phyloP scores from a whole-genome alignment of 2,797 vertebrate genomes.

The Cottoperca gobio region DNA sequence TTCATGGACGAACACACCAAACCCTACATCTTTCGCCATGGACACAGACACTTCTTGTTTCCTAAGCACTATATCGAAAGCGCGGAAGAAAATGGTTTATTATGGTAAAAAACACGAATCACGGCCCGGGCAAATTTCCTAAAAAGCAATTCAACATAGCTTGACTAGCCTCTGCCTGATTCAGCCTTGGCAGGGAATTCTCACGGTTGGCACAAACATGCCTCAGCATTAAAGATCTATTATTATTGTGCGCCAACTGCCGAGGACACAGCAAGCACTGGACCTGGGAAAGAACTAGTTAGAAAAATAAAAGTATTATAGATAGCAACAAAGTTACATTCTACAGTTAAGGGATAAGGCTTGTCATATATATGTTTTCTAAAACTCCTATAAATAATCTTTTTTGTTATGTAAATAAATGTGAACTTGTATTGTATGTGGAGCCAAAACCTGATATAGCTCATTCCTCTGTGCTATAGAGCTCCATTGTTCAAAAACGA shows the following conservation, averaged over 20 bases:
- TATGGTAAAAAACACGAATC: conserved; percentile 30
- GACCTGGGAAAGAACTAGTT: conserved; percentile 18
- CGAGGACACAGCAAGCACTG: conserved; percentile 41
- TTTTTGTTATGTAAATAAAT: too few species aligned
- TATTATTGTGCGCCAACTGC: conserved; percentile 37
- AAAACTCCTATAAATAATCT: background rate
- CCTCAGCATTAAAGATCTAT: conserved; percentile 52
- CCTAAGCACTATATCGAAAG: conserved; percentile 12
- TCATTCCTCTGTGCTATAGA: background rate
- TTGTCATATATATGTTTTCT: background rate
- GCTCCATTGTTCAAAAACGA: background rate
- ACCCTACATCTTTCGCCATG: background rate
- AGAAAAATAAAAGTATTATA: conserved; percentile 14
- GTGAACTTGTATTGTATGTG: background rate
- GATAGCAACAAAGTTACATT: conserved; percentile 13
- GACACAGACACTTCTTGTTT: conserved; percentile 26
- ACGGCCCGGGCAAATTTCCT: conserved; percentile 31
- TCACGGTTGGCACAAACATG: conserved; percentile 41
- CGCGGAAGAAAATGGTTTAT: conserved; percentile 23
- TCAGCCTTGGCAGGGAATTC: conserved; percentile 48
- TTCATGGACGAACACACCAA: background rate
- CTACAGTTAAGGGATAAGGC: background rate
- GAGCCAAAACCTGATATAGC: background rate
- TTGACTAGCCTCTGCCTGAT: conserved; percentile 41
- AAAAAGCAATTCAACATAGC: conserved; percentile 42